Conservation (phyloP, 2,888 invertebrate genomes). For the Dolomedes plantarius region DNA sequence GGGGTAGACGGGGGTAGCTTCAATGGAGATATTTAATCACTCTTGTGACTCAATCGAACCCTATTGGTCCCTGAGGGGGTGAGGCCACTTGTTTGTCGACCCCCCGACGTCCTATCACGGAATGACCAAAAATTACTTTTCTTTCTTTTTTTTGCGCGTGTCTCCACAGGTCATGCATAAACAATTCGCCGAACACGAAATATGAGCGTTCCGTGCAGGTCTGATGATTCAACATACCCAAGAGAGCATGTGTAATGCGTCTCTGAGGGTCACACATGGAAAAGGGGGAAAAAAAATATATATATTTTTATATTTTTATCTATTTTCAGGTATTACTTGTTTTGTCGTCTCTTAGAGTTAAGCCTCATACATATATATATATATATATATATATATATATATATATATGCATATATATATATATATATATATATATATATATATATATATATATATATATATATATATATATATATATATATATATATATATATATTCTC, state of each 20-base stretch:
- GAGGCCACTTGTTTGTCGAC: constrained; percentile 66
- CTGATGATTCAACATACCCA: constrained; percentile 33
- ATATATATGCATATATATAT: no score
- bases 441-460: no score
- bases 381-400: no score
- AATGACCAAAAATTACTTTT: constrained; percentile 37
- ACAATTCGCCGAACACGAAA: constrained; percentile 64
- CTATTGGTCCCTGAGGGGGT: constrained; percentile 15
- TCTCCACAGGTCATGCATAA: constrained; percentile 64
- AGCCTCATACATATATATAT: no score
- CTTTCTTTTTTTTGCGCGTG: constrained; percentile 19
- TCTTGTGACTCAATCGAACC: neutral
- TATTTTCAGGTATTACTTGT: no score
- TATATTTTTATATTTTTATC: no score
- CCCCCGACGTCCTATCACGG: constrained; percentile 64
- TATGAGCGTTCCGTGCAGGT: constrained; percentile 63
- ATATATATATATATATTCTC: no score
- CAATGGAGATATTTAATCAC: constrained; percentile 14
- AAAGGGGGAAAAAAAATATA: no score
- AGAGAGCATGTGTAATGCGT: neutral
- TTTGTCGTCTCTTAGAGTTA: no score
- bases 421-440: no score
- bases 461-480: no score
- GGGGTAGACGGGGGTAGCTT: neutral
- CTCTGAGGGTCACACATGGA: neutral